Conservation (phyloP, 2,888 invertebrate genomes). For the Stictocephala bisonia region DNA sequence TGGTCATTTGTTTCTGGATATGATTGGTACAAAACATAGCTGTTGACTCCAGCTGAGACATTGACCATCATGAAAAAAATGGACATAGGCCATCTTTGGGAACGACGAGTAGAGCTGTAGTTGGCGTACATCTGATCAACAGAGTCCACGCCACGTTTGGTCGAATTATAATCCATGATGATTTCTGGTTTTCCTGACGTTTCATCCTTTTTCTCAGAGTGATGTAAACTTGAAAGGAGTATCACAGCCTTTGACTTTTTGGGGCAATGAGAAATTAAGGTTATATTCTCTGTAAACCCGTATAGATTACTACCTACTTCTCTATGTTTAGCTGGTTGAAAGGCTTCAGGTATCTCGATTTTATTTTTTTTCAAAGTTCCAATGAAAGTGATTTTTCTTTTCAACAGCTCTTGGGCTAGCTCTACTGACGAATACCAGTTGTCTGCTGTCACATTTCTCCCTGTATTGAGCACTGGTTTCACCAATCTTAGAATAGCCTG, state of each 20-base stretch:
- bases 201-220: not conserved
- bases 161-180: constrained; percentile 36
- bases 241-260: constrained; percentile 42
- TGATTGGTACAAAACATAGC: too few species aligned
- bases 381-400: not conserved
- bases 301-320: too few species aligned
- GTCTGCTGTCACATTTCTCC: constrained; percentile 59
- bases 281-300: too few species aligned
- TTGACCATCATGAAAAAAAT: too few species aligned
- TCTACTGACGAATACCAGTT: constrained; percentile 60
- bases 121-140: constrained; percentile 41
- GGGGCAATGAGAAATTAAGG: too few species aligned
- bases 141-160: constrained; percentile 42
- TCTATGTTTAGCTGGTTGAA: too few species aligned
- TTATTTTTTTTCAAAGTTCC: constrained; percentile 25
- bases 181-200: constrained; percentile 42
- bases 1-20: too few species aligned
- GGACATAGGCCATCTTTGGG: constrained; percentile 48
- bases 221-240: constrained; percentile 46
- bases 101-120: constrained; percentile 31
- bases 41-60: constrained; percentile 44
- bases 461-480: not conserved
- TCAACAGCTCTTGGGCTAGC: not conserved
- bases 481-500: constrained; percentile 57
- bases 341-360: too few species aligned